Percentiles rank a stretch among this genome's conserved stretches.
Evolutionary conservation across 1,140 invertebrate genomes (phyloP).

Genomic region (Drosophila tristis): DNA sequence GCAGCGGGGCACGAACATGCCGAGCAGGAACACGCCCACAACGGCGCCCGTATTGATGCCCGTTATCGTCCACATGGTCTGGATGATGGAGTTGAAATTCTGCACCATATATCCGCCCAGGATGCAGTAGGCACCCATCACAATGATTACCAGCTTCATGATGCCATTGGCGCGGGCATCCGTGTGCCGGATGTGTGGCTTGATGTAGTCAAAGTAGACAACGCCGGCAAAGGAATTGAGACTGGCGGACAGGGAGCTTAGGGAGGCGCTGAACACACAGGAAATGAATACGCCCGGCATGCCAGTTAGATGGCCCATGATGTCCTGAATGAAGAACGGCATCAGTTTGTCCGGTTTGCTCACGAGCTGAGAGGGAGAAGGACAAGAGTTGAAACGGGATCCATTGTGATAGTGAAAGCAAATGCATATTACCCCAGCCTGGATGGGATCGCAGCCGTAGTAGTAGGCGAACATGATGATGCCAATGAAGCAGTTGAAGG

Average conservation of each 20-base stretch:
- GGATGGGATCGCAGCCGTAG: constrained; percentile 90
- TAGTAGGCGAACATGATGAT: constrained; percentile 91
- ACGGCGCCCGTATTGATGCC: constrained; percentile 89
- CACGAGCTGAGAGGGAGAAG: constrained; percentile 60
- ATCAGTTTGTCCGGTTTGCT: constrained; percentile 86
- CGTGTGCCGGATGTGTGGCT: constrained; percentile 85
- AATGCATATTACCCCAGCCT: constrained; percentile 85
- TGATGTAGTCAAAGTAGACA: constrained; percentile 90
- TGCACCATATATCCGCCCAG: constrained; percentile 87
- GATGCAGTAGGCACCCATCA: constrained; percentile 86
- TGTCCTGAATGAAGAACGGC: constrained; percentile 88
- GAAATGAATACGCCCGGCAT: constrained; percentile 89
- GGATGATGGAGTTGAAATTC: constrained; percentile 87
- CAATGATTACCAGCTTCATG: constrained; percentile 87
- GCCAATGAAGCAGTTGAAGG: constrained; percentile 87
- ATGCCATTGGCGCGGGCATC: constrained; percentile 86
- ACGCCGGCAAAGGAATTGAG: constrained; percentile 91
- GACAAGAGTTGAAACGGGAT: not conserved
- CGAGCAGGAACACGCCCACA: constrained; percentile 89
- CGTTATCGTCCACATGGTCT: constrained; percentile 87
- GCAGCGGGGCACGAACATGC: constrained; percentile 89
- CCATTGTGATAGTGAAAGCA: accelerated
- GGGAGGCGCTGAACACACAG: constrained; percentile 88
- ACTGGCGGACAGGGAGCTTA: constrained; percentile 89
- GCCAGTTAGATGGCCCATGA: constrained; percentile 86